Base-by-base conservation (phyloP, 2,797 vertebrate genomes). In the Mormyrus hasselquistii region DNA sequence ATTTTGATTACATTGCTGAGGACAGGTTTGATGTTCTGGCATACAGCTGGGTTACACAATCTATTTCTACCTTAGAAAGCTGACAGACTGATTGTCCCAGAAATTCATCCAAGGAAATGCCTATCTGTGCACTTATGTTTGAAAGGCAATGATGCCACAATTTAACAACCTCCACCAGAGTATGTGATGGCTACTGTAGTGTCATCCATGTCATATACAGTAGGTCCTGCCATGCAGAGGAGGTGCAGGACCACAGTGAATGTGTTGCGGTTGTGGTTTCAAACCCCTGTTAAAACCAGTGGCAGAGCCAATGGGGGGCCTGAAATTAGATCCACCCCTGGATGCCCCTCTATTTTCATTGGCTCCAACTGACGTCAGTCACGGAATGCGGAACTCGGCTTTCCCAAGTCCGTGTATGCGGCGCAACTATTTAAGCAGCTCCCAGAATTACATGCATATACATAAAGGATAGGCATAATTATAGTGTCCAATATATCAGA, bases 31-130 rank as follows among this genome's bases (percentile, higher is more conserved):
- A 86, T 29, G 25, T 53, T 49, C 29, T 55, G 84, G 84, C 84
- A 86, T 55, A 53, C 10, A 2, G 4, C 25, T 86, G 52, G 53
- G 84, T 86, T 86, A 38, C 84, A 86, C 84, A 86, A 86, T 86
- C 52, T 49, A n/a, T n/a, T n/a, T n/a, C n/a, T n/a, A 86, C 25
- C 25, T 53, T 53, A 53, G 83, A 25, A 55, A 38, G 83, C 49
- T 86, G 84, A 57, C 25, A 55, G 84, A 50, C 52, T 53, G 22
- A 86, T 55, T 34, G 50, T 34, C 49, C 49, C 50, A 55, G 84
- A 49, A 86, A 50, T 22, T 34, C 5, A 16, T 38, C 82, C n/a
- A 84, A 44, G 16, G 14, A 25, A 84, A 84, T 53, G 50, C 22
- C 84, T 86, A 2, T 41, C 52, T 29, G 29, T 38, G 52, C n/a